Evolutionary conservation across 2,113 vertebrate species (phyloP).

Genomic region (Sylvietta virens): DNA sequence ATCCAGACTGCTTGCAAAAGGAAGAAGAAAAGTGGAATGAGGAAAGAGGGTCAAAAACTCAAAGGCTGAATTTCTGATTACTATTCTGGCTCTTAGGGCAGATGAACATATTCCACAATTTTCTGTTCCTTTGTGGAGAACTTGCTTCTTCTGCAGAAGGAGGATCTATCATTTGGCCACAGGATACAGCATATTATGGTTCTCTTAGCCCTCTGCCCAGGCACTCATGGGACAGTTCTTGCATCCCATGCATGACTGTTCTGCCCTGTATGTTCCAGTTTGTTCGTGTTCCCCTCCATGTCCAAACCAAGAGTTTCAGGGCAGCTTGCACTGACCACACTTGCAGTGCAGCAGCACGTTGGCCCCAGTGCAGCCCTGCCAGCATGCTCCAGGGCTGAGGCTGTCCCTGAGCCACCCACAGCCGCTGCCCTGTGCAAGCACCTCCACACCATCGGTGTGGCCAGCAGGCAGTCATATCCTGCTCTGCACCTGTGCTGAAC

Average conservation of each 20-base stretch:
- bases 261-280: not conserved
- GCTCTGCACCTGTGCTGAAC: accelerated
- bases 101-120: not conserved
- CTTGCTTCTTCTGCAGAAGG: not conserved
- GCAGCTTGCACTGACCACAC: accelerated
- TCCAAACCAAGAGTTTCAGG: not conserved
- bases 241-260: accelerated
- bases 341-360: not conserved
- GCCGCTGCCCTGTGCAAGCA: not conserved
- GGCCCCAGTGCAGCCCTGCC: not conserved
- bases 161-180: not conserved
- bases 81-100: not conserved
- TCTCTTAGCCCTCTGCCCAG: not conserved
- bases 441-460: accelerated
- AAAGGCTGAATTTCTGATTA: not conserved
- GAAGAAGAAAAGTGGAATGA: not conserved
- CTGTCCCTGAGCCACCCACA: not conserved
- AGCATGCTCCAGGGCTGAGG: not conserved
- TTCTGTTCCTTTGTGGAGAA: not conserved
- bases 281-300: not conserved
- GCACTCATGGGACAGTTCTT: not conserved
- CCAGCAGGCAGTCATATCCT: accelerated
- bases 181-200: accelerated
- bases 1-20: not conserved
- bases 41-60: not conserved